phyloP scores from a whole-genome alignment of 1,140 invertebrate species.

The Paralvinella palmiformis region DNA sequence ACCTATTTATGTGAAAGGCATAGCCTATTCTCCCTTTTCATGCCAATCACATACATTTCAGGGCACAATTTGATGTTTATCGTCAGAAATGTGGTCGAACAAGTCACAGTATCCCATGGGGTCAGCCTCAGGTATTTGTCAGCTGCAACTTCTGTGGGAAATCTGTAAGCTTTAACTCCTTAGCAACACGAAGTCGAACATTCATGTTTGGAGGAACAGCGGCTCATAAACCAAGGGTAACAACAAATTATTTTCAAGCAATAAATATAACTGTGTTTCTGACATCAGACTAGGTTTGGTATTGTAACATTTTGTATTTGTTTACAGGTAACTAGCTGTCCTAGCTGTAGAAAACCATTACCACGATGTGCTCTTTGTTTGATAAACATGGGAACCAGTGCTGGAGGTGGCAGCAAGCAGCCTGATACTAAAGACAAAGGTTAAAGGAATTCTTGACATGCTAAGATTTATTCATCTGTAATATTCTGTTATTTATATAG shows the following conservation, averaged over 20 bases:
- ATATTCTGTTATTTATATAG: too few relatives aligned
- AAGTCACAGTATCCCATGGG: constrained; percentile 48
- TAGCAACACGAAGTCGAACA: constrained; percentile 49
- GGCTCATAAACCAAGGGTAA: constrained; percentile 61
- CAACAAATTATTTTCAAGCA: neutral
- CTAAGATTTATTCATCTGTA: neutral
- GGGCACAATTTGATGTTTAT: constrained; percentile 71
- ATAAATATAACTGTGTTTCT: neutral
- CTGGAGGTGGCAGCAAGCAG: constrained; percentile 32
- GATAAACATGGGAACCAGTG: constrained; percentile 78
- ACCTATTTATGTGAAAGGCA: too few relatives aligned
- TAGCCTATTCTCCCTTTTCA: too few relatives aligned
- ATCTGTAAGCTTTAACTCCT: constrained; percentile 73
- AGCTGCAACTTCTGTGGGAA: constrained; percentile 93
- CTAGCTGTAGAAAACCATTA: constrained; percentile 86
- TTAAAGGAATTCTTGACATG: neutral
- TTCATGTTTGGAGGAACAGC: constrained; percentile 45
- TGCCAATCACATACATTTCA: too few relatives aligned
- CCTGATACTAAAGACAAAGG: neutral
- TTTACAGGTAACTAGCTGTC: constrained; percentile 67
- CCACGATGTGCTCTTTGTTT: constrained; percentile 88
- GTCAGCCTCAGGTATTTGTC: constrained; percentile 73
- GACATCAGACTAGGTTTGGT: neutral
- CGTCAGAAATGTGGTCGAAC: constrained; percentile 58
- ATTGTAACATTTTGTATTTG: too few relatives aligned